These are phyloP conservation scores for Lepidostoma basale DNA, from an alignment of 1,140 invertebrate species.

Conservation along the genomic window DNA sequence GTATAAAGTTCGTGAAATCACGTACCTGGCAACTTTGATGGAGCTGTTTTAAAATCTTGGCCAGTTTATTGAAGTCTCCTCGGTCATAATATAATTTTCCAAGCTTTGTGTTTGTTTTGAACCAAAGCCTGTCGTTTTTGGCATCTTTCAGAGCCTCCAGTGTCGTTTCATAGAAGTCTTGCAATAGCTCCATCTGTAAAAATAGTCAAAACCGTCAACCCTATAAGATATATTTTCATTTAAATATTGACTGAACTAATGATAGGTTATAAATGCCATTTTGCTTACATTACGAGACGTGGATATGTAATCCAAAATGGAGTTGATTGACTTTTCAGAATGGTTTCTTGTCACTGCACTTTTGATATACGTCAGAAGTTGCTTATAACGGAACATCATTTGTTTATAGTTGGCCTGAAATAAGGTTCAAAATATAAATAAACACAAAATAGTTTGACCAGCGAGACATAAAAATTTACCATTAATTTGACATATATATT, in stretches of 20 bases:
- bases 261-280: too few species aligned
- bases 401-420: slow-evolving; percentile 88
- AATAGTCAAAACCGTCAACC: neutral
- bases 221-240: too few species aligned
- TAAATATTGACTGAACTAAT: too few species aligned
- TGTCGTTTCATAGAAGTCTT: slow-evolving; percentile 99
- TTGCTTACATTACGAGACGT: slow-evolving; percentile 94
- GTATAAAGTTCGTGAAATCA: too few species aligned
- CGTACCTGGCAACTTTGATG: slow-evolving; percentile 96
- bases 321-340: slow-evolving; percentile 99
- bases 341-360: slow-evolving; percentile 99
- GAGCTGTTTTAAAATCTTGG: slow-evolving; percentile 96
- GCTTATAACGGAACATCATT: slow-evolving; percentile 98
- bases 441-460: too few species aligned
- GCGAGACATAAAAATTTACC: too few species aligned
- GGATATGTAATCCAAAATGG: slow-evolving; percentile 99
- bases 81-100: slow-evolving; percentile 98
- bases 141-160: slow-evolving; percentile 97
- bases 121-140: slow-evolving; percentile 99
- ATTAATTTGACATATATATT: too few species aligned
- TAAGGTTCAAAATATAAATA: neutral
- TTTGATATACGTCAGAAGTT: slow-evolving; percentile 96
- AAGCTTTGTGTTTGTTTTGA: slow-evolving; percentile 99
- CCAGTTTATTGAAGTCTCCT: slow-evolving; percentile 91
- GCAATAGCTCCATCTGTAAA: slow-evolving; percentile 93